Conservation (phyloP, 23 tunicate genomes). For the Styela plicata region DNA sequence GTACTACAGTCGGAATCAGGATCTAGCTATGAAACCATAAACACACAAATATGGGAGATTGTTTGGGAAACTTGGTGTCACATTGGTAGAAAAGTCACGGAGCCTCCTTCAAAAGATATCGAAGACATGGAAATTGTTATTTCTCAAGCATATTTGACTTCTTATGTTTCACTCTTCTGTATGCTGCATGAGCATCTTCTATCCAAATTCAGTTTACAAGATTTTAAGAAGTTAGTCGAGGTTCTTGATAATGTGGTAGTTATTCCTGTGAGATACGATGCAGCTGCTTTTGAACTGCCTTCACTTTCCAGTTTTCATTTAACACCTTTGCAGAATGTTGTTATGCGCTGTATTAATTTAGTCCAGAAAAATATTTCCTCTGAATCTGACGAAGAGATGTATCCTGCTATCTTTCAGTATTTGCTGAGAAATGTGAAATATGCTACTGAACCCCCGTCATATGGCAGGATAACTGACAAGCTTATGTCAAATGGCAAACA, state of each 20-base stretch:
- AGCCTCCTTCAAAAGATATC: slow-evolving; percentile 69
- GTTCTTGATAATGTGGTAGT: slow-evolving; percentile 61
- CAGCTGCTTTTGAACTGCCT: slow-evolving; percentile 61
- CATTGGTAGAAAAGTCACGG: slow-evolving; percentile 66
- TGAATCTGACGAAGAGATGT: slow-evolving; percentile 65
- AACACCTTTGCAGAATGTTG: slow-evolving; percentile 19
- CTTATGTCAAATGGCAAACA: slow-evolving; percentile 42
- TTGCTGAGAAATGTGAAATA: slow-evolving; percentile 52
- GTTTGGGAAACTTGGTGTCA: slow-evolving; percentile 85
- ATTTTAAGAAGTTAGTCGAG: slow-evolving; percentile 52
- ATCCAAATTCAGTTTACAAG: slow-evolving; percentile 38
- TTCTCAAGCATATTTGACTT: slow-evolving; percentile 84
- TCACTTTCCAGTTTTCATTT: slow-evolving; percentile 9
- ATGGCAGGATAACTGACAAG: slow-evolving; percentile 71
- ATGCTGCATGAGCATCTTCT: slow-evolving; percentile 47
- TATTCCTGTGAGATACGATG: slow-evolving; percentile 79
- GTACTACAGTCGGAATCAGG: slow-evolving; percentile 46
- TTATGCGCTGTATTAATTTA: slow-evolving; percentile 14
- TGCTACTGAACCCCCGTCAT: slow-evolving; percentile 67
- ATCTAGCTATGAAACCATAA: neutral
- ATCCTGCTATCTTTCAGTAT: slow-evolving; percentile 82
- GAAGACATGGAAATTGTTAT: slow-evolving; percentile 60
- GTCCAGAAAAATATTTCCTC: slow-evolving; percentile 45
- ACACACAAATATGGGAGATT: slow-evolving; percentile 23
- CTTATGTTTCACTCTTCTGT: slow-evolving; percentile 55